Base-by-base conservation (phyloP, 2,888 invertebrate species). In the Acleris sparsana region DNA sequence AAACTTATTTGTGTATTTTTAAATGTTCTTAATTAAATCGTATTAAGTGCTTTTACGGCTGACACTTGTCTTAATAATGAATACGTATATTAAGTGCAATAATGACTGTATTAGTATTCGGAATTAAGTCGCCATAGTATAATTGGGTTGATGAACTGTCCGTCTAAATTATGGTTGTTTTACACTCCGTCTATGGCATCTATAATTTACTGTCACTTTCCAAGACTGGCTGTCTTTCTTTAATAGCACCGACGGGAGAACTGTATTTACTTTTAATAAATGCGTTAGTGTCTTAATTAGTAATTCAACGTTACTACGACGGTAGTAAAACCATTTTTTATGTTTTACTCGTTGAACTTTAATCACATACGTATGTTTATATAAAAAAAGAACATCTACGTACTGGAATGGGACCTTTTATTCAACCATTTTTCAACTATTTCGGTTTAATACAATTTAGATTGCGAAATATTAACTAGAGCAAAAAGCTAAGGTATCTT, bases 121-220 rank as follows among this genome's bases (percentile, higher is more conserved):
- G 46, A 17, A 53, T 18, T 16, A 53, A 52, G 29, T 17, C n/a
- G 25, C 9, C 51, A 51, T 43, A 1, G 33, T 52, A 51, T 56
- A 61, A 51, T 56, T 65, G 22, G 33, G 16, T 61, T 65, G 56
- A 61, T 52, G 51, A 56, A 56, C 51, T 46, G 46, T 13, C 51
- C 44, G 22, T 61, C 49, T 7, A 56, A 65, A 56, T 63, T 52
- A 58, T 61, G 33, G 56, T 65, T 33, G 25, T 56, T 51, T 56
- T 17, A 56, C 61, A 39, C 58, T 33, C 55, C 43, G 29, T 59
- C n/a, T 44, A 51, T 13, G 43, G 55, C 46, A 22, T 51, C 46
- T 46, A 65, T 65, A 56, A 61, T 60, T 60, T 60, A 39, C 39
- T 52, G 66, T 44, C 51, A 52, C 39, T 46, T 43, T 44, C 11